Base-by-base conservation (phyloP, 1,140 invertebrate genomes). In the Drosophila punjabiensis region DNA sequence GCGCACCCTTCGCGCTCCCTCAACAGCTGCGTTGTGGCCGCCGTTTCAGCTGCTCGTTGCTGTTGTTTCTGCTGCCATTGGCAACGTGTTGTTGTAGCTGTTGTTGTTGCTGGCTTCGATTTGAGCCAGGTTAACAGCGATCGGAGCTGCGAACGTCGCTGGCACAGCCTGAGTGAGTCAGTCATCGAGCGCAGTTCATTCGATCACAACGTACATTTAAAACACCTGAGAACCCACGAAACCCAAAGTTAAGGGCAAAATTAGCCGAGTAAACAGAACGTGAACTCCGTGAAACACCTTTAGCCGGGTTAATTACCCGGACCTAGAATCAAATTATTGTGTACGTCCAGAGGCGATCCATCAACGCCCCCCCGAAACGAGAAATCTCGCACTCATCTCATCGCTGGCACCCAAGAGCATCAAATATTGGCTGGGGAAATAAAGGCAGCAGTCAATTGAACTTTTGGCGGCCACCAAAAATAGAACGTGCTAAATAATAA, bases 41-140 rank as follows among this genome's bases (percentile, higher is more conserved):
- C 39, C 43, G 65, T 53, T 55, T 71, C 76, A 78, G 59, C 76
- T 79, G 74, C 56, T 64, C 30, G 14, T 3, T 16, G 48, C 10
- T 16, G 48, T 13, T 74, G 32, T 39, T 58, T 37, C 55, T 32
- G 28, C 28, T 66, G 64, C 30, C 64, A 66, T 63, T 61, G 64
- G 64, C 13, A 64, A 63, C 20, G 35, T 63, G 60, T 55, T 18
- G 41, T 45, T 13, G 48, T 28, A 11, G n/a, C 4, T 64, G 63
- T 41, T 61, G 50, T 52, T 71, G 59, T 64, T 69, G 50, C 52
- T 64, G 56, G 10, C 41, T 47, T 37, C 55, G 52, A 47, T 47
- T 64, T 70, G 65, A 86, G 86, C 86, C 82, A 76, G 76, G 86
- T 80, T 89, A 82, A 90, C 69, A 88, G 53, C 63, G 55, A 32